Conservation (phyloP, 2,888 invertebrate species). For the Hydrotaea cyrtoneurina region DNA sequence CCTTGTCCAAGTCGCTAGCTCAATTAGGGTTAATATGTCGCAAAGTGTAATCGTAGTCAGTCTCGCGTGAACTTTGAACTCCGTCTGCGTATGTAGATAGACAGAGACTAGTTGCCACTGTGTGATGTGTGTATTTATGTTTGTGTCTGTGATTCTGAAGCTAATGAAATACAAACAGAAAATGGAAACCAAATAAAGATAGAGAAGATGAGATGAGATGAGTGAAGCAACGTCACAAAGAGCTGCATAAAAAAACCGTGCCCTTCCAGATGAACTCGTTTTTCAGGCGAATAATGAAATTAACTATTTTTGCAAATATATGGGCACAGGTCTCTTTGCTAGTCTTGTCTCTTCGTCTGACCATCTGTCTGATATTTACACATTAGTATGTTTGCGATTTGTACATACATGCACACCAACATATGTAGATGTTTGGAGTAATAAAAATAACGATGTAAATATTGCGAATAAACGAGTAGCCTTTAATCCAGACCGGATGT, state of each 20-base stretch:
- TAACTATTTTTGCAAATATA: constrained; percentile 29
- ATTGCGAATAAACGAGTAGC: constrained; percentile 26
- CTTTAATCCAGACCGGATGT: constrained; percentile 39
- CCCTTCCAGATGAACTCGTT: background rate
- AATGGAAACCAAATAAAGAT: constrained; percentile 7
- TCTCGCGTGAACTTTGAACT: constrained; percentile 18
- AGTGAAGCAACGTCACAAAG: background rate
- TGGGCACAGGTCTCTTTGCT: background rate
- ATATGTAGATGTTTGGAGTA: background rate
- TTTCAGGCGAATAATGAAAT: constrained; percentile 11
- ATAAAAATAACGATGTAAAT: constrained; percentile 1
- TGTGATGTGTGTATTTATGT: background rate
- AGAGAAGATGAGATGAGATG: background rate
- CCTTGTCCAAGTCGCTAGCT: too few species aligned
- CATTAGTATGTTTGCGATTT: background rate
- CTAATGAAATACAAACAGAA: constrained; percentile 35
- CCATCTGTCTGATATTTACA: constrained; percentile 31
- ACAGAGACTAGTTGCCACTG: background rate
- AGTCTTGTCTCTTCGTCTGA: background rate
- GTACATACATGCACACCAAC: background rate
- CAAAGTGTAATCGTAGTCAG: background rate
- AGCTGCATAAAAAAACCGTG: background rate
- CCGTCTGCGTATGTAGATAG: background rate
- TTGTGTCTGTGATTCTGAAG: constrained; percentile 18
- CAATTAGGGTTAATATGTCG: background rate